Conservation (phyloP, 2,797 vertebrate species). For the Scarus forsteni region DNA sequence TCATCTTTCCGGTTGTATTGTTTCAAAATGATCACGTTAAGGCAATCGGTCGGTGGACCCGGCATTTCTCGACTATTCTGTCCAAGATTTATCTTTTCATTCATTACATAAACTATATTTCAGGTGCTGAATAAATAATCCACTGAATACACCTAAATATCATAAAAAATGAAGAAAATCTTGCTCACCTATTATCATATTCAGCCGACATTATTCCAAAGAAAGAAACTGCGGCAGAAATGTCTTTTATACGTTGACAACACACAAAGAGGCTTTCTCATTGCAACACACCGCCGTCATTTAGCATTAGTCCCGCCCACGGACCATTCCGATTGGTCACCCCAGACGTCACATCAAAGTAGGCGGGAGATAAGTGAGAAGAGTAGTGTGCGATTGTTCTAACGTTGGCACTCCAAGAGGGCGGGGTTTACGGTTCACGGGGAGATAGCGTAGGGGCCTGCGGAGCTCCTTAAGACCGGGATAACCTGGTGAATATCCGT, state of each 20-base stretch:
- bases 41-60: neutral
- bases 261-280: conserved; percentile 47
- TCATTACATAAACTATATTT: too few species aligned
- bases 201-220: conserved; percentile 89
- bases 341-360: neutral
- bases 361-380: neutral
- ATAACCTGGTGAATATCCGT: neutral
- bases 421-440: conserved; percentile 15
- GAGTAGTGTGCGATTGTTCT: neutral
- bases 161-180: fast-evolving
- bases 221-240: conserved; percentile 81
- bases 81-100: neutral
- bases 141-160: fast-evolving
- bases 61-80: neutral
- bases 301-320: conserved; percentile 55
- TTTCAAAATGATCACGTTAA: too few species aligned
- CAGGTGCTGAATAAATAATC: fast-evolving
- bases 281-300: conserved; percentile 74
- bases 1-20: too few species aligned
- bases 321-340: conserved; percentile 47
- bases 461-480: neutral
- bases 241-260: conserved; percentile 81
- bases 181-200: conserved; percentile 86
- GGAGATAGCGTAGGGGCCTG: too few species aligned
- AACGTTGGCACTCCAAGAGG: neutral